Evolutionary conservation across 1,140 invertebrate species (phyloP).

Genomic region (Drosophila sucinea): DNA sequence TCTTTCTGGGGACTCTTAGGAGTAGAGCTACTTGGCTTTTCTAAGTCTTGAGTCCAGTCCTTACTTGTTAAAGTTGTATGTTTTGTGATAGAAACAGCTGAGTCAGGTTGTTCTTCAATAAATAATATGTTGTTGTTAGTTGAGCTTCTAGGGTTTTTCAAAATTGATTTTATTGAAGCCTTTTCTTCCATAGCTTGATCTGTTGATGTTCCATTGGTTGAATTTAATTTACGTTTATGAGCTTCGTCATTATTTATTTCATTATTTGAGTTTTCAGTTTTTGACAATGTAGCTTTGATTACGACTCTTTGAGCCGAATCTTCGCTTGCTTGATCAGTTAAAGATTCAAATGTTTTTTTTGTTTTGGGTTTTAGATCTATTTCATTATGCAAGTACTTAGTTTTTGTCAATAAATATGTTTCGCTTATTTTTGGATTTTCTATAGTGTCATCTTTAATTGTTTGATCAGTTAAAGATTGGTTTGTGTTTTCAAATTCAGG

Average conservation of each 20-base stretch:
- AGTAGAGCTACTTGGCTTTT: neutral
- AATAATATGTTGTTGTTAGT: neutral
- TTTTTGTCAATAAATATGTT: neutral
- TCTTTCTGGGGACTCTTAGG: neutral
- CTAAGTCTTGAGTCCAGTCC: neutral
- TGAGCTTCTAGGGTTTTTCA: neutral
- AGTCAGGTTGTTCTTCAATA: neutral
- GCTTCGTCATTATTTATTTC: neutral
- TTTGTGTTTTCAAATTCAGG: neutral
- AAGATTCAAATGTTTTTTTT: neutral
- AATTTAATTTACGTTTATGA: neutral
- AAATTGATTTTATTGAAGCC: neutral
- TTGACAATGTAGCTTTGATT: neutral
- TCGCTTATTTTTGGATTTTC: neutral
- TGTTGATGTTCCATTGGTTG: neutral
- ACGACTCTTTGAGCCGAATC: neutral
- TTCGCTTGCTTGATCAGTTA: neutral
- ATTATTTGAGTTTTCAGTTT: neutral
- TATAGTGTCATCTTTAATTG: neutral
- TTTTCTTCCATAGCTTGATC: neutral
- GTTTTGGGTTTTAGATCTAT: neutral
- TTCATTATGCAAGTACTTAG: neutral
- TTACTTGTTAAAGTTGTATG: neutral
- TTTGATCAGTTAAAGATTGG: neutral
- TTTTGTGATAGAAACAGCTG: neutral